phyloP scores from a whole-genome alignment of 2,888 invertebrate species.

The Matsumyia berberina region DNA sequence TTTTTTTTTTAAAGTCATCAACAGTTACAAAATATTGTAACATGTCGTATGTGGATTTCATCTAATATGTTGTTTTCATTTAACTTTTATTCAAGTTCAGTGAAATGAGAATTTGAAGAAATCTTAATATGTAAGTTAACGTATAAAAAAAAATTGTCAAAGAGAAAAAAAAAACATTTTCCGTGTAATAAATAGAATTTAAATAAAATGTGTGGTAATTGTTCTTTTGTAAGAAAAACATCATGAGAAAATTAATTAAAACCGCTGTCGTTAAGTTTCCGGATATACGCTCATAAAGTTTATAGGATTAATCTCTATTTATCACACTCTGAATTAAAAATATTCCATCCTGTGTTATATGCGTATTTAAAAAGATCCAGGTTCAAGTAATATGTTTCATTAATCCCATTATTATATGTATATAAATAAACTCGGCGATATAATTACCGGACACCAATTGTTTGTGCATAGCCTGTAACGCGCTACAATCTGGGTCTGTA shows the following conservation, averaged over 20 bases:
- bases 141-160: slow-evolving; percentile 58
- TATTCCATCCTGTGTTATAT: too few relatives aligned
- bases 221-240: slow-evolving; percentile 7
- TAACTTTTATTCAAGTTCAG: slow-evolving; percentile 12
- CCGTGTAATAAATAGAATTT: slow-evolving; percentile 65
- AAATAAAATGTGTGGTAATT: slow-evolving; percentile 37
- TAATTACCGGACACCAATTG: too few relatives aligned
- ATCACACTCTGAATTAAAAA: too few relatives aligned
- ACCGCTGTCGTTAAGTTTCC: background rate
- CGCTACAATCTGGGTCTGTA: too few relatives aligned
- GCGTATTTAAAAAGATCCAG: too few relatives aligned
- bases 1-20: slow-evolving; percentile 14
- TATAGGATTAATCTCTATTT: background rate
- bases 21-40: slow-evolving; percentile 27
- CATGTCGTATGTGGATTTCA: slow-evolving; percentile 28
- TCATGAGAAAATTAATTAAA: background rate
- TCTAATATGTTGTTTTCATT: slow-evolving; percentile 10
- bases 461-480: too few relatives aligned
- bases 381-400: too few relatives aligned
- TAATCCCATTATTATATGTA: too few relatives aligned
- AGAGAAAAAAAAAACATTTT: slow-evolving; percentile 44
- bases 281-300: too few relatives aligned
- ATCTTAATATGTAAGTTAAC: slow-evolving; percentile 55
- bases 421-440: too few relatives aligned
- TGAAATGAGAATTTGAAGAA: slow-evolving; percentile 28